Evolutionary conservation across 2,113 vertebrate species (phyloP).

Genomic region (Cygnus buccinator): DNA sequence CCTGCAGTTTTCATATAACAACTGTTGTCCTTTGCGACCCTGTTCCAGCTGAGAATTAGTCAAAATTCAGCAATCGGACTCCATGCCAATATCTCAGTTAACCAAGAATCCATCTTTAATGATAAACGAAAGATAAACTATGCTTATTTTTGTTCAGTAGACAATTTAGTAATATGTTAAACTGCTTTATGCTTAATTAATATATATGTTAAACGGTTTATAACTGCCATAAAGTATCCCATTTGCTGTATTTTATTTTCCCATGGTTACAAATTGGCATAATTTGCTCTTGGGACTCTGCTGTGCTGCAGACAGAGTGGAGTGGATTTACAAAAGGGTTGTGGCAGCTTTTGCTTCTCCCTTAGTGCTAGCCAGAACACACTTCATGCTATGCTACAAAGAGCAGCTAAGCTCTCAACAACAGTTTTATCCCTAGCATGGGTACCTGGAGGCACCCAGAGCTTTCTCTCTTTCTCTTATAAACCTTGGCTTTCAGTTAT

Average conservation of each 20-base stretch:
- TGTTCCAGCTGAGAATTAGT: not conserved
- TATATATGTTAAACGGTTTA: not conserved
- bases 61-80: not conserved
- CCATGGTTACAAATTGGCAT: not conserved
- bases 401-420: not conserved
- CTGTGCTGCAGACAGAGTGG: not conserved
- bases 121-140: not conserved
- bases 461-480: not conserved
- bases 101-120: not conserved
- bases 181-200: not conserved
- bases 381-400: not conserved
- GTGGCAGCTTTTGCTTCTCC: not conserved
- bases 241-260: not conserved
- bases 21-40: not conserved
- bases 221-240: not conserved
- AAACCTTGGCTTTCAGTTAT: not conserved
- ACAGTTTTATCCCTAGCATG: not conserved
- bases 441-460: not conserved
- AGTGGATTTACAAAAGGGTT: not conserved
- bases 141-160: not conserved
- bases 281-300: rapidly evolving
- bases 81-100: not conserved
- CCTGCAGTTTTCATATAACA: not conserved
- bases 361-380: too few species aligned
- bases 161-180: not conserved